Percentiles rank a stretch among this genome's conserved stretches.
phyloP scores from a whole-genome alignment of 1,140 invertebrate species.

The Drosophila tropicalis region DNA sequence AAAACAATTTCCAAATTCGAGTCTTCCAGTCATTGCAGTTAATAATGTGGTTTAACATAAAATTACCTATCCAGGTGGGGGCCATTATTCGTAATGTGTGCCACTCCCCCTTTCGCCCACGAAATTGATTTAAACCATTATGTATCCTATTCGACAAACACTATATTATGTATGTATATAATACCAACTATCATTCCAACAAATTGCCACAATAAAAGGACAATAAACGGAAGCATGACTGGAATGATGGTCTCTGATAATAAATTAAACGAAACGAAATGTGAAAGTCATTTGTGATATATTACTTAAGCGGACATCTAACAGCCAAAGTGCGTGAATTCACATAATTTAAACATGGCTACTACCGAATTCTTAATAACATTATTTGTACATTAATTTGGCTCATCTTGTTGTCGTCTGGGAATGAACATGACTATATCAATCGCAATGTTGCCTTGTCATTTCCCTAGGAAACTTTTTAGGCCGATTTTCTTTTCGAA shows the following conservation, averaged over 20 bases:
- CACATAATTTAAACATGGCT: neutral
- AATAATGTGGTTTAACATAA: too few relatives aligned
- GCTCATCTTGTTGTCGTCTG: too few relatives aligned
- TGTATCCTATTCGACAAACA: neutral
- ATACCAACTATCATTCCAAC: neutral
- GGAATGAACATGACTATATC: too few relatives aligned
- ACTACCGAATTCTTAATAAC: too few relatives aligned
- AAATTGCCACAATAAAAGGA: conserved; percentile 4
- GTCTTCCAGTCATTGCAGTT: too few relatives aligned
- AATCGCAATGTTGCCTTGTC: too few relatives aligned
- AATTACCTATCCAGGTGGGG: too few relatives aligned
- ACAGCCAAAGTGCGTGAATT: neutral
- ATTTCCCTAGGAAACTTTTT: too few relatives aligned
- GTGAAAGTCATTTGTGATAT: neutral
- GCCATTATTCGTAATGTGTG: neutral
- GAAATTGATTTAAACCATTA: neutral
- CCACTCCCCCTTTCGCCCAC: neutral
- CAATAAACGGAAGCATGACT: conserved; percentile 2
- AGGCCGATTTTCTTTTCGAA: too few relatives aligned
- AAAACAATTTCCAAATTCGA: too few relatives aligned
- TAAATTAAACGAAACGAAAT: neutral
- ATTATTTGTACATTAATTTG: too few relatives aligned
- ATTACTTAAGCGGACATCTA: neutral
- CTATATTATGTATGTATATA: neutral
- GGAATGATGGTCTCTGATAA: neutral